Conservation (phyloP, 1,140 invertebrate species). For the Thaumatotibia leucotreta region DNA sequence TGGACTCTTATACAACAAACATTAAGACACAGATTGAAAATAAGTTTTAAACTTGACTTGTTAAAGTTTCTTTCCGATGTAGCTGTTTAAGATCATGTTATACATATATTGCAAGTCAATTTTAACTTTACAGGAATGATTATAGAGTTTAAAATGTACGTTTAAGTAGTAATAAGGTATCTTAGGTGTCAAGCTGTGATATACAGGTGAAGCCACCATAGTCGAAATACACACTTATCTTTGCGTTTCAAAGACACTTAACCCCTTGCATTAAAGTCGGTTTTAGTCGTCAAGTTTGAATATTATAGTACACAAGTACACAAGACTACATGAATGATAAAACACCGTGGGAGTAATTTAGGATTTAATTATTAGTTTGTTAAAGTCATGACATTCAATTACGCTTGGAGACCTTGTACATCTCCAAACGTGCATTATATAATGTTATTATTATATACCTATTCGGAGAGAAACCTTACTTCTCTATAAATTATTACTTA, state of each 20-base stretch:
- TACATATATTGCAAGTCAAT: slow-evolving; percentile 14
- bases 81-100: background rate
- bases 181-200: slow-evolving; percentile 52
- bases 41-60: background rate
- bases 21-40: slow-evolving; percentile 28
- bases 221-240: slow-evolving; percentile 12
- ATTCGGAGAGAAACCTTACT: too few species aligned
- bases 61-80: background rate
- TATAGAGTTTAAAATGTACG: slow-evolving; percentile 17
- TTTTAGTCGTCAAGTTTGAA: too few species aligned
- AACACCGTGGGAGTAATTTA: too few species aligned
- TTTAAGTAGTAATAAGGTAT: slow-evolving; percentile 20
- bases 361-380: too few species aligned
- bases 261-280: background rate
- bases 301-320: too few species aligned
- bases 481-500: too few species aligned
- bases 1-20: slow-evolving; percentile 31
- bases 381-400: too few species aligned
- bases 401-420: too few species aligned
- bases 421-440: too few species aligned
- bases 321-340: too few species aligned
- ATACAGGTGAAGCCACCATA: slow-evolving; percentile 47
- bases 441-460: too few species aligned
- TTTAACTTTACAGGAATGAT: background rate
- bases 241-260: background rate